A percentile compares a stretch with the other conserved stretches of the same genome.
These are phyloP conservation scores for Onthophagus sagittarius DNA, from an alignment of 2,888 invertebrate genomes.

Conservation along the genomic window DNA sequence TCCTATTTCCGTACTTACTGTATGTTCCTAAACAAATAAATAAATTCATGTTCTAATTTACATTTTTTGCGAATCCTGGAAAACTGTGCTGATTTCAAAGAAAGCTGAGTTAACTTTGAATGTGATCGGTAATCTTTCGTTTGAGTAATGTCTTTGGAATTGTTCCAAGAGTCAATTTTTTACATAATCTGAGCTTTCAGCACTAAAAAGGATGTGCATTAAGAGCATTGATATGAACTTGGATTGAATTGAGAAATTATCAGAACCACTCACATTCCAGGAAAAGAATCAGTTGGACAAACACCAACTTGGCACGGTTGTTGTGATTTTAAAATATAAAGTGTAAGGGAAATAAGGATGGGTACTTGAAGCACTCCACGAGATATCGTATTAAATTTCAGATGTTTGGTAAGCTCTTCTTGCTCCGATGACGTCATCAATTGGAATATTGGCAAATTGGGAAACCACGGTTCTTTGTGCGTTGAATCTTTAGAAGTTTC, in stretches of 20 bases:
- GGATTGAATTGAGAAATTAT: slow-evolving; percentile 57
- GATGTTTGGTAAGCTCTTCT: slow-evolving; percentile 55
- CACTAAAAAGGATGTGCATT: neutral
- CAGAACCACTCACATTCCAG: slow-evolving; percentile 64
- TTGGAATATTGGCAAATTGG: slow-evolving; percentile 43
- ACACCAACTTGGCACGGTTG: slow-evolving; percentile 56
- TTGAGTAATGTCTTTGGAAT: slow-evolving; percentile 47
- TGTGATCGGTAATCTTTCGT: slow-evolving; percentile 49
- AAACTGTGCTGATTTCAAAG: no score
- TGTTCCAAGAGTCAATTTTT: slow-evolving; percentile 47
- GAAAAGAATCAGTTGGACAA: slow-evolving; percentile 57
- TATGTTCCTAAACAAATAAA: no score
- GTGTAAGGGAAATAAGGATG: slow-evolving; percentile 67
- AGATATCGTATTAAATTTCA: slow-evolving; percentile 58
- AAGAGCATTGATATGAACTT: slow-evolving; percentile 48
- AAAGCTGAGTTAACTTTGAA: slow-evolving; percentile 51
- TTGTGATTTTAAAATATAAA: slow-evolving; percentile 54
- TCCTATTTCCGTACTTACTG: no score
- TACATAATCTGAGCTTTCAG: slow-evolving; percentile 36
- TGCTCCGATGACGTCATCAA: slow-evolving; percentile 38
- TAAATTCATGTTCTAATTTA: no score
- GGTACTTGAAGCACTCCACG: slow-evolving; percentile 54
- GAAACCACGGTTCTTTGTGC: slow-evolving; percentile 41
- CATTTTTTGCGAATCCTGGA: slow-evolving; percentile 47
- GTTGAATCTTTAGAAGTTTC: slow-evolving; percentile 36